A percentile compares a stretch with the other conserved stretches of the same genome.
phyloP scores from a whole-genome alignment of 2,113 vertebrate species.

The Puma concolor region DNA sequence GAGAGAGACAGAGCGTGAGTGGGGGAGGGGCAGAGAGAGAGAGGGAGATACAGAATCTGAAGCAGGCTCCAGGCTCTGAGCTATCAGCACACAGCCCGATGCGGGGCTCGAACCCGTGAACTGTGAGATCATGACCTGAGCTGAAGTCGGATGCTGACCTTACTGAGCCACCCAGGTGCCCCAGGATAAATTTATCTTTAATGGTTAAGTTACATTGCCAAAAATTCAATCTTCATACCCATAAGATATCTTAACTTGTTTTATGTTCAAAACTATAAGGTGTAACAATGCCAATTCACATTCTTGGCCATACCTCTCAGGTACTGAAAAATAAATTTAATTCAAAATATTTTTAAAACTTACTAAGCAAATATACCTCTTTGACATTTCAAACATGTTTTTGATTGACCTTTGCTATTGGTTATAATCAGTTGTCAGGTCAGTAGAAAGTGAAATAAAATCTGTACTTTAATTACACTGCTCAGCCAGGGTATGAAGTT shows the following conservation, averaged over 20 bases:
- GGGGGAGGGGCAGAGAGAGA: too few species aligned
- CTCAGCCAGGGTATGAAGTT: not conserved
- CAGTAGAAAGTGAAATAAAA: not conserved
- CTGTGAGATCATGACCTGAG: too few species aligned
- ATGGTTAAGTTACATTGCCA: not conserved
- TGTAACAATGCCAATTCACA: not conserved
- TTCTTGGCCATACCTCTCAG: constrained; percentile 30
- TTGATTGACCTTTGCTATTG: not conserved
- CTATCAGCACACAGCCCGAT: too few species aligned
- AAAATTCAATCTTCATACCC: not conserved
- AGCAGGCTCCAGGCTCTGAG: too few species aligned
- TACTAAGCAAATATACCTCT: not conserved
- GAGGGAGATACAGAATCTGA: too few species aligned
- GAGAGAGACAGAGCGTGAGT: too few species aligned
- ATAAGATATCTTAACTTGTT: not conserved
- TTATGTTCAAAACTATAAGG: not conserved
- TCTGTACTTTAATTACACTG: not conserved
- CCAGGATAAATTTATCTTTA: not conserved
- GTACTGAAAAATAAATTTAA: constrained; percentile 12
- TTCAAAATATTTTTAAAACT: not conserved
- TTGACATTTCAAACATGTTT: not conserved
- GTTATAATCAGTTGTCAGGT: not conserved
- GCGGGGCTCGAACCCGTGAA: too few species aligned
- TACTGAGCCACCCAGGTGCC: too few species aligned
- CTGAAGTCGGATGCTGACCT: too few species aligned